Conservation (phyloP, 2,888 invertebrate genomes). For the Antheraea assamensis region DNA sequence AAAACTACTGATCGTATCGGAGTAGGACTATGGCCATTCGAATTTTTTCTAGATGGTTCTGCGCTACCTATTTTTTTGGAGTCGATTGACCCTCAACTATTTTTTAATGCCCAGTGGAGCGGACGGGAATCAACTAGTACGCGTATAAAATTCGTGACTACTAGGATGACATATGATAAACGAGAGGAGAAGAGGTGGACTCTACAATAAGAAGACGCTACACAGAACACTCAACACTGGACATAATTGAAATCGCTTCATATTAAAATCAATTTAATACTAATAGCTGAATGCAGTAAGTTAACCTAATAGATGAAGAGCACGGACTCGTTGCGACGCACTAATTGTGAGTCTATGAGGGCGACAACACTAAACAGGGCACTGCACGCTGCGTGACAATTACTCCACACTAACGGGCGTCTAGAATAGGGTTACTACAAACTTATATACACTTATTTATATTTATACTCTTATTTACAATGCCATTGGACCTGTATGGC, state of each 20-base stretch:
- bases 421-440: neutral
- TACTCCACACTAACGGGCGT: neutral
- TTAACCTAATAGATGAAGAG: neutral
- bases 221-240: neutral
- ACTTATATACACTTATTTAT: too few species aligned
- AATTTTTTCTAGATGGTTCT: too few species aligned
- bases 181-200: too few species aligned
- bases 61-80: too few species aligned
- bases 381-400: neutral
- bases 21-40: too few species aligned
- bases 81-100: too few species aligned
- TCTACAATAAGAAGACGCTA: too few species aligned
- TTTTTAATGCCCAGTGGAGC: too few species aligned
- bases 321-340: neutral
- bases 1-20: too few species aligned
- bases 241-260: neutral
- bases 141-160: too few species aligned
- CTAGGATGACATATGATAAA: too few species aligned
- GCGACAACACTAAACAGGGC: neutral
- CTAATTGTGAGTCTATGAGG: neutral
- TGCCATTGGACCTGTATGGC: neutral
- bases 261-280: slow-evolving; percentile 4
- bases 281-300: neutral
- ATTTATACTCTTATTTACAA: neutral
- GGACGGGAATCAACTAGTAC: too few species aligned